Conservation (phyloP, 2,797 vertebrate genomes). For the Mastacembelus armatus region DNA sequence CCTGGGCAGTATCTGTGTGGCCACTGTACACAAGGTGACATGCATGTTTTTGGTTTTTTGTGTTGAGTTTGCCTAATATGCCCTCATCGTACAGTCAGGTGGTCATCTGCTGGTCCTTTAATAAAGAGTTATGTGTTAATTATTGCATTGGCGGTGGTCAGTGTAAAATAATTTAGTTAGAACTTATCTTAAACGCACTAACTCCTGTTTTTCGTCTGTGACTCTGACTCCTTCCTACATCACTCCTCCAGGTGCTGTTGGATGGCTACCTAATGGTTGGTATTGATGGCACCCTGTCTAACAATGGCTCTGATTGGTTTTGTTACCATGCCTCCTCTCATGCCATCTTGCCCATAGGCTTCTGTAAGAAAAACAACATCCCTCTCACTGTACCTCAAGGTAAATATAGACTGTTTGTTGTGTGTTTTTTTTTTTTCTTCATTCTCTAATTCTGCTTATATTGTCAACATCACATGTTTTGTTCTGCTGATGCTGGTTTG, state of each 20-base stretch:
- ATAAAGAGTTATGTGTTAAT: background rate
- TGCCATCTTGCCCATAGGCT: slow-evolving; percentile 89
- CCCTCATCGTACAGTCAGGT: background rate
- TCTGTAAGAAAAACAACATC: slow-evolving; percentile 90
- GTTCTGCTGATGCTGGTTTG: background rate
- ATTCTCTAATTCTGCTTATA: background rate
- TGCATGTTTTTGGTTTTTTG: background rate
- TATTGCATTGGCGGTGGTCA: background rate
- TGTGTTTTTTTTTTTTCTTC: background rate
- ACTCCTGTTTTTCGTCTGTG: background rate
- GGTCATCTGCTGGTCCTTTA: background rate
- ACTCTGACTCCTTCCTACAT: background rate
- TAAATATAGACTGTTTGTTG: slow-evolving; percentile 35
- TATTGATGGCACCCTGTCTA: slow-evolving; percentile 87
- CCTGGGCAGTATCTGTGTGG: slow-evolving; percentile 94
- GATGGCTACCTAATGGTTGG: slow-evolving; percentile 96
- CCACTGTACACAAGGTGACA: slow-evolving; percentile 91
- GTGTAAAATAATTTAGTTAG: background rate
- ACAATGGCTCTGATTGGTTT: slow-evolving; percentile 90
- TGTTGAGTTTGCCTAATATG: background rate
- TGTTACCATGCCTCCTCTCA: slow-evolving; percentile 96
- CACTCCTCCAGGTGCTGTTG: slow-evolving; percentile 85
- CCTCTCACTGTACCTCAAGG: slow-evolving; percentile 85
- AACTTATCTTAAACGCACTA: background rate
- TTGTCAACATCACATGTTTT: background rate